Base-by-base conservation (phyloP, 2,888 invertebrate genomes). In the Limnephilus rhombicus region DNA sequence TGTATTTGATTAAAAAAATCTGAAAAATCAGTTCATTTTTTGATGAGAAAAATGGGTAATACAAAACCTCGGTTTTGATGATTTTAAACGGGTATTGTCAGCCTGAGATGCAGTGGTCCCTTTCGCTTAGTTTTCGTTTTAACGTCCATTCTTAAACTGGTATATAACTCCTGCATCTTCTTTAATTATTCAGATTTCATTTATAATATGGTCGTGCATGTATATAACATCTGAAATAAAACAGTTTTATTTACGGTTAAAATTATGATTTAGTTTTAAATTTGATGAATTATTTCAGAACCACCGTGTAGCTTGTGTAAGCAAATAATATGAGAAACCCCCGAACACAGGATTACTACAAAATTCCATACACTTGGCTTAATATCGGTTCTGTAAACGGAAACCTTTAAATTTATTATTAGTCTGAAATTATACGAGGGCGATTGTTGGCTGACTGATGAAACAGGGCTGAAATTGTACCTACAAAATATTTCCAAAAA, bases 321-420 rank as follows among this genome's bases (percentile, higher is more conserved):
- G 92, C 92, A 92, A 92, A 92, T 87, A 87, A 87, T 90, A 89
- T 90, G 91, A 85, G 85, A 91, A 85, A 90, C 81, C 85, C 68
- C 82, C 90, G 41, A 92, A 90, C 89, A 91, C 91, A 85, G 93
- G 92, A 92, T 93, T 93, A 92, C 92, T 93, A 85, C 85, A 90
- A 93, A 93, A 92, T 93, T 92, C 92, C 81, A 91, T 87, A 85
- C 89, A 90, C 91, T 91, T 90, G 92, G 92, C 91, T 90, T 89
- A 93, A 92, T 93, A 93, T 93, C 93, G 93, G 92, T 92, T 93
- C 92, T 85, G 93, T 93, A 92, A 91, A 92, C 93, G 93, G 92
- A 93, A 92, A 91, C 91, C 85, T 89, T 89, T 93, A 91, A 93
- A 93, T 93, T 85, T 89, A 83, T 89, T 91, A 91, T 88, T 53